phyloP scores from a whole-genome alignment of 2,888 invertebrate genomes.

The Athalia cordata region DNA sequence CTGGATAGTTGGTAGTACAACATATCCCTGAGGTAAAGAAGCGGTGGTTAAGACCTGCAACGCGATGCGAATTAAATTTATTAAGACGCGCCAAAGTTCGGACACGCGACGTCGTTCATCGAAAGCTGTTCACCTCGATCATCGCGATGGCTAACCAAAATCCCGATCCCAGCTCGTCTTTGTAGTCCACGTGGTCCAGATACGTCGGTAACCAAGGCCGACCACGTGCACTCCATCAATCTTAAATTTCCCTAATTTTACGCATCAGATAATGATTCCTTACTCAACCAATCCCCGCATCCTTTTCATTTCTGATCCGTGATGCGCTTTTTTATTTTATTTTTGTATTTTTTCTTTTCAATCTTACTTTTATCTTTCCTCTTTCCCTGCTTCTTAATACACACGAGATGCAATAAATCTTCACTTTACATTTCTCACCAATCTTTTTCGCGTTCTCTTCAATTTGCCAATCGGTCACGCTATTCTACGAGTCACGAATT shows the following conservation, averaged over 20 bases:
- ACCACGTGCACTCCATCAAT: slow-evolving; percentile 35
- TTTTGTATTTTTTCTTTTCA: neutral
- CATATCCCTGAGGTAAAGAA: slow-evolving; percentile 21
- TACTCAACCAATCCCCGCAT: too few species aligned
- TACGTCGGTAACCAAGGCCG: slow-evolving; percentile 35
- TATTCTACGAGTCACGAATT: slow-evolving; percentile 53
- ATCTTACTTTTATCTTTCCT: neutral
- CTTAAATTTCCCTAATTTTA: slow-evolving; percentile 38
- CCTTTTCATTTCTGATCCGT: neutral
- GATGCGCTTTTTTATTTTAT: neutral
- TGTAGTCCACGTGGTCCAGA: slow-evolving; percentile 41
- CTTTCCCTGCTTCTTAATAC: neutral
- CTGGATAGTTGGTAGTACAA: slow-evolving; percentile 1
- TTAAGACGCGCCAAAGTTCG: slow-evolving; percentile 23
- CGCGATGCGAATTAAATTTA: slow-evolving; percentile 38
- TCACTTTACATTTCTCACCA: neutral
- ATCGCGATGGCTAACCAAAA: slow-evolving; percentile 40
- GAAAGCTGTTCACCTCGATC: slow-evolving; percentile 44
- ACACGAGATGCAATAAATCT: neutral
- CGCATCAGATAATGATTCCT: slow-evolving; percentile 12
- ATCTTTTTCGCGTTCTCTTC: slow-evolving; percentile 25
- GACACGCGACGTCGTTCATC: slow-evolving; percentile 11
- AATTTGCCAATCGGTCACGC: slow-evolving; percentile 49
- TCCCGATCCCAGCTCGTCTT: slow-evolving; percentile 24
- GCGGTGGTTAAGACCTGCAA: neutral